These are phyloP conservation scores for Bombus breviceps DNA, from an alignment of 1,140 invertebrate genomes.

Conservation along the genomic window DNA sequence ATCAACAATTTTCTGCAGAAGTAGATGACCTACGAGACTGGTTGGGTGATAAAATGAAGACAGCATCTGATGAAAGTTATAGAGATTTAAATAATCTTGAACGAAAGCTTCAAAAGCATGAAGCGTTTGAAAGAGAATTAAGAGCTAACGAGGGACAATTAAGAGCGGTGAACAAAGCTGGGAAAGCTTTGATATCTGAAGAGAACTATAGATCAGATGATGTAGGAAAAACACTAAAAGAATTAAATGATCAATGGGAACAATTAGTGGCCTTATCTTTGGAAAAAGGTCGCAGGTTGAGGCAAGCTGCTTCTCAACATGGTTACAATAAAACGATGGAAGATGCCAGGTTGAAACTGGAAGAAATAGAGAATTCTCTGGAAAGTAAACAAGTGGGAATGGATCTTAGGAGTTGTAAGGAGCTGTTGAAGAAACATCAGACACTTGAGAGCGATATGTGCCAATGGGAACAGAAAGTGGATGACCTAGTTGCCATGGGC, in stretches of 20 bases:
- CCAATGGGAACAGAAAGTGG: constrained; percentile 90
- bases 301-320: constrained; percentile 90
- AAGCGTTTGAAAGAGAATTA: constrained; percentile 98
- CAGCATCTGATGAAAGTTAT: constrained; percentile 96
- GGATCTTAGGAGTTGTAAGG: constrained; percentile 94
- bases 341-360: constrained; percentile 91
- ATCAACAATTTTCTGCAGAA: constrained; percentile 94
- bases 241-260: constrained; percentile 90
- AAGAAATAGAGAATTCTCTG: constrained; percentile 90
- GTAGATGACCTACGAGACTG: constrained; percentile 94
- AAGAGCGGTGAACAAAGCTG: constrained; percentile 91
- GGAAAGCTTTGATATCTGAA: constrained; percentile 87
- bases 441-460: constrained; percentile 91
- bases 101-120: constrained; percentile 97
- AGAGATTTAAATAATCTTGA: constrained; percentile 95
- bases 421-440: constrained; percentile 93
- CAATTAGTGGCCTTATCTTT: constrained; percentile 87
- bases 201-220: constrained; percentile 88
- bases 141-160: constrained; percentile 95
- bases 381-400: constrained; percentile 91
- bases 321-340: constrained; percentile 90
- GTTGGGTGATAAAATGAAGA: constrained; percentile 96
- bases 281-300: constrained; percentile 92
- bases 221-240: constrained; percentile 86
- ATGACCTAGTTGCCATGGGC: constrained; percentile 90